Conservation (phyloP, 2,113 vertebrate species). For the Urocitellus parryii region DNA sequence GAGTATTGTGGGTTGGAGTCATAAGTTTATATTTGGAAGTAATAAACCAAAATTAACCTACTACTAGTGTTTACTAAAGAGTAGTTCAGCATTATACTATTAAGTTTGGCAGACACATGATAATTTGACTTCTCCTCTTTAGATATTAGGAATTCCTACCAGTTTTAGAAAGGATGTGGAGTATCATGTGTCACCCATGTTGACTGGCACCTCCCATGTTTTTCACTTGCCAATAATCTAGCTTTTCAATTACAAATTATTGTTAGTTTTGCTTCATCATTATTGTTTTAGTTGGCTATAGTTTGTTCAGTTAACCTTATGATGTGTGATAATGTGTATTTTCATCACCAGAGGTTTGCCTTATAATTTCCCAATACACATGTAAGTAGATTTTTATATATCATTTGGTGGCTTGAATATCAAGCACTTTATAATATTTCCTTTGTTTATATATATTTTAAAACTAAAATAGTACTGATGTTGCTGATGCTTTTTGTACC, state of each 20-base stretch:
- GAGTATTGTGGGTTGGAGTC: too few relatives aligned
- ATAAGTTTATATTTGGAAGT: too few relatives aligned
- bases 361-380: not conserved
- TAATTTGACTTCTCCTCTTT: not conserved
- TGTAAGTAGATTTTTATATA: too few relatives aligned
- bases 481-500: not conserved
- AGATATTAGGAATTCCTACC: constrained; percentile 14
- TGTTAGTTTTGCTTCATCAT: constrained; percentile 22
- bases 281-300: constrained; percentile 6
- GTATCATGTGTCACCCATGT: not conserved
- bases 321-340: not conserved
- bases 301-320: not conserved
- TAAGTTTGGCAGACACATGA: not conserved
- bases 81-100: too few relatives aligned
- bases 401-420: too few relatives aligned
- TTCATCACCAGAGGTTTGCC: constrained; percentile 1
- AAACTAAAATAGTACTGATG: too few relatives aligned
- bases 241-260: not conserved
- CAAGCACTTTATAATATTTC: too few relatives aligned
- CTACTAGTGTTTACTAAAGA: too few relatives aligned
- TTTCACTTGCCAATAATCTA: not conserved
- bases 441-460: too few relatives aligned
- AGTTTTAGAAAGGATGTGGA: not conserved
- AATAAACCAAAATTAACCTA: too few relatives aligned
- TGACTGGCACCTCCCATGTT: not conserved